Evolutionary conservation across 2,888 invertebrate genomes (phyloP).

Genomic region (Rhingia rostrata): DNA sequence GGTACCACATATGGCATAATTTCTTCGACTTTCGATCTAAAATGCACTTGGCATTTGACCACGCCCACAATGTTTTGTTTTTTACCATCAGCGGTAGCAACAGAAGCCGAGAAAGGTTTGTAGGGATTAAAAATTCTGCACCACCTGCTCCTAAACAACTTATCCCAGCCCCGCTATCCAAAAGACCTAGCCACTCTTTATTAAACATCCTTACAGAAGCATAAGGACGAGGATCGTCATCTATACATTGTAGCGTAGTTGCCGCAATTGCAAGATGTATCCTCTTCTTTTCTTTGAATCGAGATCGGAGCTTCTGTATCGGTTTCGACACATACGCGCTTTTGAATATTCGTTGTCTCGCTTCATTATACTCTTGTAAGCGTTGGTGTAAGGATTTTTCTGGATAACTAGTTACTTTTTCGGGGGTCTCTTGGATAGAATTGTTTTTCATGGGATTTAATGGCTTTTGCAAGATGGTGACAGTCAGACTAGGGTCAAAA

Average conservation of each 20-base stretch:
- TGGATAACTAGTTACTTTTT: not conserved
- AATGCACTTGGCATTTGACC: too few species aligned
- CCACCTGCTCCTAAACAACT: not conserved
- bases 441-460: not conserved
- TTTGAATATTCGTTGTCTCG: not conserved
- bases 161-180: not conserved
- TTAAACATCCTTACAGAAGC: not conserved
- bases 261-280: not conserved
- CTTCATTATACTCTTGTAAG: not conserved
- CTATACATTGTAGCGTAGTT: not conserved
- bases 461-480: not conserved
- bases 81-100: not conserved
- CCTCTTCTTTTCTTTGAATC: not conserved
- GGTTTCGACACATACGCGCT: not conserved
- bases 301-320: not conserved
- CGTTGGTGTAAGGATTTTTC: not conserved
- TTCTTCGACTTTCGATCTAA: too few species aligned
- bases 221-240: not conserved
- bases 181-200: not conserved
- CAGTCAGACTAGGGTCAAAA: not conserved
- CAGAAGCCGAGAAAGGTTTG: not conserved
- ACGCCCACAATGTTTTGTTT: not conserved
- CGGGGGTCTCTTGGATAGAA: not conserved
- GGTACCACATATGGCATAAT: too few species aligned
- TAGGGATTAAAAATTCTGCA: not conserved